Base-by-base conservation (phyloP, 2,888 invertebrate genomes). In the Phasia obesa region DNA sequence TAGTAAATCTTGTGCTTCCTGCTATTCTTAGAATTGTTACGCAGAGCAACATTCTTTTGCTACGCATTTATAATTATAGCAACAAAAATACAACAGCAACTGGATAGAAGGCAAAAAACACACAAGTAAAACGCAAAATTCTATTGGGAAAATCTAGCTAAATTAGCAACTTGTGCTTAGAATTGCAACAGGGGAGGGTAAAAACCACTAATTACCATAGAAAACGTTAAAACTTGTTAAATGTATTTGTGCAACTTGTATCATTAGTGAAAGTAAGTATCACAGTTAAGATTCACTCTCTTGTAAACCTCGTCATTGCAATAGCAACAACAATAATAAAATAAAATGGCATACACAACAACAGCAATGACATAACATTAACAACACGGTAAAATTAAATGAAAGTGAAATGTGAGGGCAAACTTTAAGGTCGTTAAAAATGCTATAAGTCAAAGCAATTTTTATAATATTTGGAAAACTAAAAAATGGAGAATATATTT, bases 91-190 rank as follows among this genome's bases (percentile, higher is more conserved):
- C 11, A 13, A 38, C 3, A 13, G 4, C n/a, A 44, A 7, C n/a
- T 44, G 11, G 4, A 19, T 17, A 47, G 17, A 17, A 47, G 9
- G 19, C 5, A 47, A 47, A 47, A 31, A 38, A 35, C 13, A 15
- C 13, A 38, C 0, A 13, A 44, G 27, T 6, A 31, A 49, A 15
- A 44, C 38, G 21, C 35, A 25, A 70, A n/a, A 71, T 53, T 64
- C 82, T 70, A 47, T 64, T 25, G 82, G 67, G 74, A 70, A 47
- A 71, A 75, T 65, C 59, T 53, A 80, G 71, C 67, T 60, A 76
- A 83, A 83, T 83, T 83, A 79, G 83, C 83, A 76, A 76, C 60
- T 74, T 77, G 35, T 73, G 53, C n/a, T 73, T 73, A 60, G 38
- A 67, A 23, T 59, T 51, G 31, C 11, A 65, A 23, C 49, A 17